phyloP scores from a whole-genome alignment of 2,888 invertebrate species.

The Melanostoma scalare region DNA sequence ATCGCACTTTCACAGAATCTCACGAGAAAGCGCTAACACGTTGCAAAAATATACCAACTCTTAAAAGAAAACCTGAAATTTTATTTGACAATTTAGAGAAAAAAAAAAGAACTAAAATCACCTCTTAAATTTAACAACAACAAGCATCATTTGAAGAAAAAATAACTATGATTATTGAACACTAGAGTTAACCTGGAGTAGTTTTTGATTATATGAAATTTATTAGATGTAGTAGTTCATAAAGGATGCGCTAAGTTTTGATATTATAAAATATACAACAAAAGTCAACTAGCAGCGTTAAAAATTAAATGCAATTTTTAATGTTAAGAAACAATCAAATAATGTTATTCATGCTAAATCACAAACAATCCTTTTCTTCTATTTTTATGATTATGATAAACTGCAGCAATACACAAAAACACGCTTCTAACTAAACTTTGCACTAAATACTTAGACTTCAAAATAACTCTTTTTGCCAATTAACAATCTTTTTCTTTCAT shows the following conservation, averaged over 20 bases:
- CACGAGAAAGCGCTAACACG: slow-evolving; percentile 51
- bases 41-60: slow-evolving; percentile 45
- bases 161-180: slow-evolving; percentile 9
- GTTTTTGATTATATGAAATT: slow-evolving; percentile 43
- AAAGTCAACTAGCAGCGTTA: slow-evolving; percentile 18
- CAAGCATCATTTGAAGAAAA: not conserved
- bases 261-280: slow-evolving; percentile 35
- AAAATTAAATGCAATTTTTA: slow-evolving; percentile 51
- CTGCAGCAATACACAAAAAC: slow-evolving; percentile 61
- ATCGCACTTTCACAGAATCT: slow-evolving; percentile 66
- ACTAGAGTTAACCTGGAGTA: slow-evolving; percentile 43
- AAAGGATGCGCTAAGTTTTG: slow-evolving; percentile 71
- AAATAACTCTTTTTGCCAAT: slow-evolving; percentile 25
- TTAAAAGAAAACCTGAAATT: slow-evolving; percentile 24
- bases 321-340: slow-evolving; percentile 41
- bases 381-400: slow-evolving; percentile 37
- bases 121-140: not conserved
- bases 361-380: slow-evolving; percentile 52
- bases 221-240: slow-evolving; percentile 61
- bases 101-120: slow-evolving; percentile 23
- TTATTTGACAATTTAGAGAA: slow-evolving; percentile 40
- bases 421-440: slow-evolving; percentile 62
- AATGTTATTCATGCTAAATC: slow-evolving; percentile 53
- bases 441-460: slow-evolving; percentile 43
- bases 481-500: slow-evolving; percentile 17